Conservation (phyloP, 2,888 invertebrate species). For the Diabrotica balteata region DNA sequence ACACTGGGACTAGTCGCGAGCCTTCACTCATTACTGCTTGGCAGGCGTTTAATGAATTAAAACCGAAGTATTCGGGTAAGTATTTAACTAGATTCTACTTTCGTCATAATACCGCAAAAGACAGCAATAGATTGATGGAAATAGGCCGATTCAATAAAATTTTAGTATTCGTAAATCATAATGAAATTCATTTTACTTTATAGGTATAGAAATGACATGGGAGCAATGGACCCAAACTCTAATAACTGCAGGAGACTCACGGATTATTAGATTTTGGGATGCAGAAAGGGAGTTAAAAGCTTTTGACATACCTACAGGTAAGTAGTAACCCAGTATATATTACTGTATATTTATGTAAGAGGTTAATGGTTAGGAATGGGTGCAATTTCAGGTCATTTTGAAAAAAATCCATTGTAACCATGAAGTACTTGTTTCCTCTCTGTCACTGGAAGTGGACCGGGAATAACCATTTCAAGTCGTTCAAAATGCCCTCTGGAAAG, state of each 20-base stretch:
- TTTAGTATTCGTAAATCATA: no score
- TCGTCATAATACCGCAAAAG: no score
- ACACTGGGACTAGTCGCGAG: conserved; percentile 54
- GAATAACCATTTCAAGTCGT: no score
- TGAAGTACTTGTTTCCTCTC: background rate
- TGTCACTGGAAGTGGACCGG: background rate
- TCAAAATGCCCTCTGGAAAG: no score
- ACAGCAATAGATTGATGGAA: no score
- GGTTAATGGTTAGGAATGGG: background rate
- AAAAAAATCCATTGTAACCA: no score
- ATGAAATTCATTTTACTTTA: no score
- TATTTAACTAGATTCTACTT: no score
- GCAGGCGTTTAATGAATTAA: conserved; percentile 77
- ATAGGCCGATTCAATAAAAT: no score
- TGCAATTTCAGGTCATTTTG: no score
- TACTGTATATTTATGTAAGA: background rate
- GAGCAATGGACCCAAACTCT: conserved; percentile 80
- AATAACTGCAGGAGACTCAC: conserved; percentile 80
- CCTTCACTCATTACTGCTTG: conserved; percentile 79
- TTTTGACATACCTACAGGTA: conserved; percentile 79
- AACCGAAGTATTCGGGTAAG: conserved; percentile 43
- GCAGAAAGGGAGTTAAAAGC: conserved; percentile 79
- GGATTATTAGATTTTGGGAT: conserved; percentile 87
- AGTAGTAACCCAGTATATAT: conserved; percentile 2
- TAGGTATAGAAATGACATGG: conserved; percentile 80